A percentile compares a stretch with the other conserved stretches of the same genome.
Conservation (phyloP, 1,140 invertebrate genomes). For the Homarus americanus region DNA sequence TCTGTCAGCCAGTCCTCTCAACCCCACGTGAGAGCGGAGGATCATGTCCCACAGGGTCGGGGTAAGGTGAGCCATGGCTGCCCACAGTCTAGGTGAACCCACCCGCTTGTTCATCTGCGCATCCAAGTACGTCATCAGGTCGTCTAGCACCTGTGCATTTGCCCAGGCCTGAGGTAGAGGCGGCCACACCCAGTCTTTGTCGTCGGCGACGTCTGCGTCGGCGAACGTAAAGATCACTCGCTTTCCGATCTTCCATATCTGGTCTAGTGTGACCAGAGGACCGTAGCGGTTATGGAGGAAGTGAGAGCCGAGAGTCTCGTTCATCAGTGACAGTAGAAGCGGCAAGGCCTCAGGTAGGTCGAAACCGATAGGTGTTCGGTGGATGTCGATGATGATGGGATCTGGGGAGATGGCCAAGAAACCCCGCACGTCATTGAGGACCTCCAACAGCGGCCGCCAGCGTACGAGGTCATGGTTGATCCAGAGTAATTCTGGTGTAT, state of each 20-base stretch:
- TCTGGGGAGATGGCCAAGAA: conserved; percentile 77
- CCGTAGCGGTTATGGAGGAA: conserved; percentile 34
- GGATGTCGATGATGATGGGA: conserved; percentile 77
- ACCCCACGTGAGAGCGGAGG: conserved; percentile 81
- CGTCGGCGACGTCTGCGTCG: conserved; percentile 75
- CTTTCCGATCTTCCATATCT: conserved; percentile 82
- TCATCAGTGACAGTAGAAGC: conserved; percentile 53
- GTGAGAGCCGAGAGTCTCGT: conserved; percentile 39
- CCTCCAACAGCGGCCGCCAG: conserved; percentile 75
- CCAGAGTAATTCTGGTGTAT: conserved; percentile 74
- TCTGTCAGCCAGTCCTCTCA: conserved; percentile 84
- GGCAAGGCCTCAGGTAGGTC: conserved; percentile 48
- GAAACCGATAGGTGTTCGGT: conserved; percentile 77
- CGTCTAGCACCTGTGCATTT: conserved; percentile 67
- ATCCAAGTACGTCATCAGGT: conserved; percentile 75
- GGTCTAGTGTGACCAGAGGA: conserved; percentile 80
- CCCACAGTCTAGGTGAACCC: conserved; percentile 82
- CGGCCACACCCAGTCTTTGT: conserved; percentile 83
- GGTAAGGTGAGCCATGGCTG: conserved; percentile 89
- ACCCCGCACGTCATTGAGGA: conserved; percentile 75
- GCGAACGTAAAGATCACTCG: conserved; percentile 84
- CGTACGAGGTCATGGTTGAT: conserved; percentile 76
- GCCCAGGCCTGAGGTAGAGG: conserved; percentile 80
- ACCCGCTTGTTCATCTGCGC: conserved; percentile 78
- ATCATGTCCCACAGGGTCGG: conserved; percentile 85